Base-by-base conservation (phyloP, 2,888 invertebrate genomes). In the Apamea epomidion region DNA sequence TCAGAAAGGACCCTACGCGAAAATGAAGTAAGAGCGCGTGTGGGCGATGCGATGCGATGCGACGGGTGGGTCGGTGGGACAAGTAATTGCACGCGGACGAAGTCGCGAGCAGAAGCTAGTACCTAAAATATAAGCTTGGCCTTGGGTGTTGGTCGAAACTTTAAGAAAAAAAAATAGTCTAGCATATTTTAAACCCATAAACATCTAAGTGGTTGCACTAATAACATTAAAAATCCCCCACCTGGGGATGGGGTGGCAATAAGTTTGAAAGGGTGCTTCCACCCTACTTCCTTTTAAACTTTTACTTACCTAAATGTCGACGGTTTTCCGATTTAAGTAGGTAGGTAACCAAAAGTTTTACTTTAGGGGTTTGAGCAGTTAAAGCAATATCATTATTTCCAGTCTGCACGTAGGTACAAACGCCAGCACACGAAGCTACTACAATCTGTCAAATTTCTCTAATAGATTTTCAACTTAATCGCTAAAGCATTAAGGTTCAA, bases 241-340 rank as follows among this genome's bases (percentile, higher is more conserved):
- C 82, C 86, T 75, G 72, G 37, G 71, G 32, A 1, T 2, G 72
- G 64, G 82, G 81, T 60, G 67, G 82, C 10, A 48, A 29, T 82
- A 60, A 60, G 68, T 73, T 73, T 18, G 42, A 21, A 65, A 65
- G 76, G 82, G 62, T 60, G 72, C 72, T 74, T 62, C 74, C 71
- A 32, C 74, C 68, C 82, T 42, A 45, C 48, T 82, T 86, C 76
- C 86, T 82, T 76, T 76, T 60, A 82, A 83, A 86, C 76, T 83
- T 82, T 76, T n/a, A 80, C 80, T 85, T 48, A 12, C 12, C 25
- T 80, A 72, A 81, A 71, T 37, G 70, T 68, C 37, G 8, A 42
- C 71, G 37, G 67, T 68, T 84, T 37, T 25, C 62, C 18, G 21
- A 78, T 83, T 65, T 83, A 51, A 83, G 80, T 68, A 60, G 62